Evolutionary conservation across 2,797 vertebrate genomes (phyloP), one percentile per base, ranked within the genome.

Genomic region (Rachycentron canadum): DNA sequence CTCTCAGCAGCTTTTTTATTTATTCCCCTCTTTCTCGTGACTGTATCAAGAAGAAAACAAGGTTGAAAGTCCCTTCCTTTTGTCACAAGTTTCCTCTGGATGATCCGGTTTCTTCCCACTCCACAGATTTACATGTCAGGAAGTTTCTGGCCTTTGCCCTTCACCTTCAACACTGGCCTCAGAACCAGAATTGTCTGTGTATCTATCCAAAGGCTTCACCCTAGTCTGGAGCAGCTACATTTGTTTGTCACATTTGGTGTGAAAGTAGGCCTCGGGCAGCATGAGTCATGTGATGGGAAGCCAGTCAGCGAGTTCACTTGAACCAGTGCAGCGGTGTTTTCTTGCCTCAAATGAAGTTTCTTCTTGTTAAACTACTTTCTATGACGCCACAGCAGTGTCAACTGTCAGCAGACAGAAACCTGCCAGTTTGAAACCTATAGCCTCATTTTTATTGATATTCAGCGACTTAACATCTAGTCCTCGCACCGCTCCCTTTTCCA

Each of bases 401-500:
- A 11, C 30, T 58, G 5, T 5, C 7, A 49, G 43, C 21, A 21
- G 45, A n/a, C 19, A 52, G 41, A 63, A 25, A 41, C 2, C 7
- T 38, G 10, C 40, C 32, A 16, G 1, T 69, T 61, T 73, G 2
- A 50, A 60, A 38, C 21, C 16, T n/a, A 6, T 0, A 32, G 6
- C 4, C 9, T 40, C 0, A 1, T 69, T 23, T 32, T 13, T 21
- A 16, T 70, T 9, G n/a, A 19, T 41, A 12, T 49, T 73, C 12
- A 25, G 40, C 1, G 1, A 49, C 40, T 61, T 25, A 66, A 65
- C 23, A 57, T 50, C 3, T 17, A 9, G 32, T 81, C 80, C 84
- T 73, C 65, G 36, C 41, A 14, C 26, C 7, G 66, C 40, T 78
- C 77, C 34, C 40, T 69, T 76, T 88, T 76, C 45, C 61, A 83